phyloP scores from a whole-genome alignment of 2,113 vertebrate species.

The Collichthys lucidus region DNA sequence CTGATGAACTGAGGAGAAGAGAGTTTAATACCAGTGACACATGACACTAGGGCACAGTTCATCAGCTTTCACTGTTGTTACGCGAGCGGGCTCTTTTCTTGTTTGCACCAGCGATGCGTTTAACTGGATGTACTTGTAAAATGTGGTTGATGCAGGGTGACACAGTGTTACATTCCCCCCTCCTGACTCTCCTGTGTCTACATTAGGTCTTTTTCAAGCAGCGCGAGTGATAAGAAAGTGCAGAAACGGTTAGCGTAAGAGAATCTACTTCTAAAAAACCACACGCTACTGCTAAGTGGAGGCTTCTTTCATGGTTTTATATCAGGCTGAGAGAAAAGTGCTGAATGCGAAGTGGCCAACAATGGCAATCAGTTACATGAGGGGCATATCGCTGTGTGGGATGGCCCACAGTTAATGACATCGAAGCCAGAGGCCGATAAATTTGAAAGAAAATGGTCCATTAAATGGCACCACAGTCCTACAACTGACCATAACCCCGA shows the following conservation, averaged over 20 bases:
- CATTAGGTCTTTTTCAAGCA: conserved; percentile 32
- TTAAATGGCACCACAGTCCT: conserved; percentile 48
- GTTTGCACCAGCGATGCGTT: conserved; percentile 29
- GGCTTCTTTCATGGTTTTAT: conserved; percentile 52
- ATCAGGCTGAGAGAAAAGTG: conserved; percentile 61
- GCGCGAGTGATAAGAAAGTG: conserved; percentile 66
- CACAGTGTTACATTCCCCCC: background rate
- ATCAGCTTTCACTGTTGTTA: background rate
- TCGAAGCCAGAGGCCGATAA: conserved; percentile 62
- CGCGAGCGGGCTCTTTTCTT: conserved; percentile 18
- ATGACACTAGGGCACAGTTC: background rate
- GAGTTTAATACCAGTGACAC: conserved; percentile 19
- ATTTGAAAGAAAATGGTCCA: conserved; percentile 56
- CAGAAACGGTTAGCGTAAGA: conserved; percentile 55
- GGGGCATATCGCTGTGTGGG: conserved; percentile 44
- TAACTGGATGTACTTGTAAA: conserved; percentile 37
- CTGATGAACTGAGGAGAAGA: background rate
- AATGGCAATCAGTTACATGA: conserved; percentile 59
- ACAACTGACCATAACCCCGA: conserved; percentile 50
- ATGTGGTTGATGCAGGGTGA: conserved; percentile 26
- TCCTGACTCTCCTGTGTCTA: background rate
- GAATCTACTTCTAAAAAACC: conserved; percentile 56
- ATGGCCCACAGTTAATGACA: conserved; percentile 52
- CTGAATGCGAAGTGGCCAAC: conserved; percentile 64
- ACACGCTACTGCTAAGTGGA: conserved; percentile 68